Conservation (phyloP, 1,140 invertebrate species). For the Anagrus nilaparvatae region DNA sequence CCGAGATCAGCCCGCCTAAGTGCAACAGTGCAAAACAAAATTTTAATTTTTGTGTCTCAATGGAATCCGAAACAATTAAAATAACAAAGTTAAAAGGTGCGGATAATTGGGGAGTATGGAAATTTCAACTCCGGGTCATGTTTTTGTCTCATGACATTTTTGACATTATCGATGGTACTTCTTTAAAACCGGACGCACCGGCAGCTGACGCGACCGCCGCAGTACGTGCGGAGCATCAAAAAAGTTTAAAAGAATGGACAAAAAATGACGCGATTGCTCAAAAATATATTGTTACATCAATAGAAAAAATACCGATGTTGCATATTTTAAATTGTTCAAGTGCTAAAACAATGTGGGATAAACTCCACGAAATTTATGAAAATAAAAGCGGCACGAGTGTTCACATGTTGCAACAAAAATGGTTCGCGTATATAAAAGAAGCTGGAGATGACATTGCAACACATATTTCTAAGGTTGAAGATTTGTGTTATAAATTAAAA, state of each 20-base stretch:
- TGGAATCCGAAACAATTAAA: background rate
- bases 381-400: slow-evolving; percentile 23
- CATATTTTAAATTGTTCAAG: slow-evolving; percentile 24
- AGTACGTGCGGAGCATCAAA: background rate
- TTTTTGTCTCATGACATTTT: background rate
- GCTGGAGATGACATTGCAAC: slow-evolving; percentile 13
- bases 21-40: no score
- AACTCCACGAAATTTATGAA: slow-evolving; percentile 26
- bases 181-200: background rate
- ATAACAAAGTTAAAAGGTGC: background rate
- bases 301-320: slow-evolving; percentile 17
- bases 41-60: no score
- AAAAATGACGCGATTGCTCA: slow-evolving; percentile 2
- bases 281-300: slow-evolving; percentile 21
- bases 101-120: background rate
- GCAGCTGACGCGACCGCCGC: background rate
- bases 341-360: slow-evolving; percentile 26
- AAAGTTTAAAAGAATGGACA: background rate
- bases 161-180: background rate
- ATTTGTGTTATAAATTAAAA: slow-evolving; percentile 18
- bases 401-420: slow-evolving; percentile 24
- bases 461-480: slow-evolving; percentile 25
- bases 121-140: background rate
- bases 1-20: no score
- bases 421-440: slow-evolving; percentile 20